Base-by-base conservation (phyloP, 2,113 vertebrate genomes). In the Sprattus sprattus region DNA sequence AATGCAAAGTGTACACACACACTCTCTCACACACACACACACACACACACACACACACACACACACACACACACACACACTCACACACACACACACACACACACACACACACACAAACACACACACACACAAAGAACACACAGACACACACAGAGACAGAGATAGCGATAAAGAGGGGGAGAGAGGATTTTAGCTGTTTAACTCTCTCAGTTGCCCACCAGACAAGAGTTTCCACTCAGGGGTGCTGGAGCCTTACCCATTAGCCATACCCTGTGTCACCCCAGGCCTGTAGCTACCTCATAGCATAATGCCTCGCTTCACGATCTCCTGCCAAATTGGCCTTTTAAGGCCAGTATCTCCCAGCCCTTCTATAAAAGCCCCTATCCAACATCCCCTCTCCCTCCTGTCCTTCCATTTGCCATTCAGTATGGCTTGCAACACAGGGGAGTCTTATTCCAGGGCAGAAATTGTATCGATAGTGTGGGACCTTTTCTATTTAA, bases 401-500 rank as follows among this genome's bases (percentile, higher is more conserved):
- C 85, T 84, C 84, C 39, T 84, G 64, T 81, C 50, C 81, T 84
- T 84, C 84, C 88, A 78, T 45, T 1, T 8, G 25, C 84, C 88
- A 60, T 57, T 11, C 0, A 28, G 71, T 88, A n/a, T 86, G 92
- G 88, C 87, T 89, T 88, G 83, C 22, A 18, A 60, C 54, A n/a
- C 5, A 85, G 10, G 49, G 86, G 81, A 87, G 87, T 90, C 89
- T 89, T 87, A 90, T 91, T 91, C 88, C 84, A 81, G 88, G 86
- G 89, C 88, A 92, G 89, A 87, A 89, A 90, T 92, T 52, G 90
- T 81, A 82, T 89, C 86, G 89, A 91, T 88, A 83, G 87, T 89
- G 85, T 91, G 89, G 89, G 86, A 90, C 90, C 84, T 88, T 91
- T 89, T 86, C 85, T 47, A 92, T 93, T 92, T 92, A 91, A 90